Base-by-base conservation (phyloP, 2,113 vertebrate species). In the Mungos mungo region DNA sequence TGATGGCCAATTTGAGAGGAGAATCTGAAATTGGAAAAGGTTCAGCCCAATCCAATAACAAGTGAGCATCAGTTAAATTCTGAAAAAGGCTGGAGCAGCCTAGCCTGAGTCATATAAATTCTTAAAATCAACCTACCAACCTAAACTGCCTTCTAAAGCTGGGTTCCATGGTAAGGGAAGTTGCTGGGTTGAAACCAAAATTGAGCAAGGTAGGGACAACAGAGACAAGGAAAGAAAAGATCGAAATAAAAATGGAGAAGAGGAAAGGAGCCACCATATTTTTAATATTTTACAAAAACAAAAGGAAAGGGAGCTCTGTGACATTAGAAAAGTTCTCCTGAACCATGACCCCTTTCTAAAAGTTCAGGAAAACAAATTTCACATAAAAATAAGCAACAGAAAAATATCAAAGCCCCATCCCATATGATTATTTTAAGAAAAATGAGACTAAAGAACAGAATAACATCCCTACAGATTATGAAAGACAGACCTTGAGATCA, bases 301-400 rank as follows among this genome's bases (percentile, higher is more conserved):
- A 98, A 89, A 93, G 89, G 93, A 98, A 92, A 97, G 94, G 97
- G 96, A 77, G 88, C 95, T 98, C 85, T 93, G 31, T 80, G 93
- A 92, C 74, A 94, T 77, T 63, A 65, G 38, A 79, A 93, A 96
- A 90, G 33, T 92, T 94, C 88, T 79, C 29, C 50, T 83, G 52
- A 96, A 88, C 41, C 33, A 95, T 79, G 72, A 93, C 16, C 50
- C 74, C 33, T 41, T 60, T 93, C 38, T 93, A 23, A 90, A 94
- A 90, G 60, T 74, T 72, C 35, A 93, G 60, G 29, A 86, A 95
- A 91, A 79, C 47, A 90, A 95, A 95, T 83, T 95, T 74, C 77
- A 96, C 19, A 83, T 80, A 86, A 90, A 96, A 96, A 88, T 63
- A 41, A 80, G 57, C 54, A 93, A 93, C 21, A 93, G 71, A 71